Conservation (phyloP, 2,113 vertebrate genomes). For the Saimiri boliviensis region DNA sequence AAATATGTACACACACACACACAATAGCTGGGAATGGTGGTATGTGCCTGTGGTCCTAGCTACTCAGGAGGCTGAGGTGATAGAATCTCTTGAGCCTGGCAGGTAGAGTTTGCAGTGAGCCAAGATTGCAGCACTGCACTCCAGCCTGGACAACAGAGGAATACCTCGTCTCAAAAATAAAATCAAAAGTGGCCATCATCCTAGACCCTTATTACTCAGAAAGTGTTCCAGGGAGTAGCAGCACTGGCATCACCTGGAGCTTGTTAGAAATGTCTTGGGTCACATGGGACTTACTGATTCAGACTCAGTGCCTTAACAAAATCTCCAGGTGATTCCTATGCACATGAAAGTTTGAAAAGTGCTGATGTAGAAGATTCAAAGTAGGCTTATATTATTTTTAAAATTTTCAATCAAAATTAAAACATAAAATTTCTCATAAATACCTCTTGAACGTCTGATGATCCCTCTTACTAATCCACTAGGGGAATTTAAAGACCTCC, state of each 20-base stretch:
- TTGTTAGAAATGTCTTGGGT: neutral
- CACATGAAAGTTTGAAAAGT: neutral
- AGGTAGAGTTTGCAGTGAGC: no score
- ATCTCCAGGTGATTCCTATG: neutral
- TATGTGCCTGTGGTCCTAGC: no score
- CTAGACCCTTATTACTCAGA: neutral
- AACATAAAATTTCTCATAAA: neutral
- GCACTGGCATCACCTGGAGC: neutral
- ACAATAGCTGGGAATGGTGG: no score
- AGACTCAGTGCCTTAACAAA: neutral
- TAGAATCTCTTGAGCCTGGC: no score
- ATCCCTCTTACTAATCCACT: neutral
- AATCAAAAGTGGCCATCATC: neutral
- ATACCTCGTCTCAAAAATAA: no score
- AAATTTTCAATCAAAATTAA: constrained; percentile 1
- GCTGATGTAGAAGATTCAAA: neutral
- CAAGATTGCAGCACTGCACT: no score
- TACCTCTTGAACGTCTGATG: neutral
- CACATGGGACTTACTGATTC: neutral
- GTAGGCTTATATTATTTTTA: neutral
- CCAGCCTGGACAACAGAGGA: no score
- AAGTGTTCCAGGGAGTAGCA: neutral
- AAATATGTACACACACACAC: no score
- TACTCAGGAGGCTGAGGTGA: no score
- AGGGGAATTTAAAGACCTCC: constrained; percentile 1